Base-by-base conservation (phyloP, 2,113 vertebrate genomes). In the Pao palembangensis region DNA sequence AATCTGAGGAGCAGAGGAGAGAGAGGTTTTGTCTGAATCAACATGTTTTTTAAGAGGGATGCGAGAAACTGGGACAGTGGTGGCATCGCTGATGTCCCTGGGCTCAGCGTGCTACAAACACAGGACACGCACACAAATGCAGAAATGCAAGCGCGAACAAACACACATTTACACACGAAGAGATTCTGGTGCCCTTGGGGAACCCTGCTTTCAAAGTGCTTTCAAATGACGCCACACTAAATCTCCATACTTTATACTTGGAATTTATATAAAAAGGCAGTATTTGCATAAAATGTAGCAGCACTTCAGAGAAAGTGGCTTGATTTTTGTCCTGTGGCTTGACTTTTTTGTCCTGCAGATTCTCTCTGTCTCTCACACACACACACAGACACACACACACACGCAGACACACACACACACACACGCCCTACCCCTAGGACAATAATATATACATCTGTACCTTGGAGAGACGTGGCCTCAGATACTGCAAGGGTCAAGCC, bases 21-120 rank as follows among this genome's bases (percentile, higher is more conserved):
- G 75, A 66, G 62, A 75, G 75, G 73, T 68, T 80, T 88, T 79
- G 76, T 88, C 75, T 87, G 85, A 85, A 87, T 89, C 82, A 88
- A 89, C 84, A 85, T 85, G 80, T 87, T 88, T 86, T 83, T 83
- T 85, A 85, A 84, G 75, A 61, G 69, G 78, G 74, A 87, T 87
- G 83, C 66, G 72, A 78, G 72, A 90, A 91, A 89, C 75, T 88
- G 84, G 90, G 87, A 88, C 87, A 88, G 79, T 83, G 79, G 81
- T 82, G 73, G 83, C 88, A 84, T 83, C 18, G 56, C 75, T 86
- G 85, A 87, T 90, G 87, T 90, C 87, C 86, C 89, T 62, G 72
- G 81, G 85, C 82, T 82, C 76, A 56, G 71, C 10, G 47, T 0
- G 62, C 59, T 68, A 64, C 81, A 87, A 77, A 80, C 82, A 86